Evolutionary conservation across 2,113 vertebrate species (phyloP).

Genomic region (Catharus minimus): DNA sequence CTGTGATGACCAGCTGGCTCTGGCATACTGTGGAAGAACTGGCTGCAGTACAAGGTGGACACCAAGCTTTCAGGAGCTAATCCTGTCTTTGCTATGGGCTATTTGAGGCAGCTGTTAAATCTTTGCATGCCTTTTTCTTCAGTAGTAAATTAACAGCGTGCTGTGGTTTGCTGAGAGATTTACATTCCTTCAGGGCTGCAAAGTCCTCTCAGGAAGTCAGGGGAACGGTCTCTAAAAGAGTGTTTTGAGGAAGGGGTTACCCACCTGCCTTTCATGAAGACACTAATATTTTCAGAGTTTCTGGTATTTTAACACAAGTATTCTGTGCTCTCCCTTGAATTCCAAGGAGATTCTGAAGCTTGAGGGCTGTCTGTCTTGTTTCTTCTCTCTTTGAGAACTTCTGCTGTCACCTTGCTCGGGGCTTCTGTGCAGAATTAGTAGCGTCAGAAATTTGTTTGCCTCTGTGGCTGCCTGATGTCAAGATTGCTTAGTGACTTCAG

Average conservation of each 20-base stretch:
- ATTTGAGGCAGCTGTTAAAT: constrained; percentile 33
- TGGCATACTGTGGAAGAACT: not conserved
- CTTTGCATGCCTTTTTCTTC: not conserved
- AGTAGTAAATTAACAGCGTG: not conserved
- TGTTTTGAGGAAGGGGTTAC: not conserved
- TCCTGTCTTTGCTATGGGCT: constrained; percentile 7
- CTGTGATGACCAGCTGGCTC: not conserved
- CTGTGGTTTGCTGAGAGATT: not conserved
- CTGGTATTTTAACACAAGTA: not conserved
- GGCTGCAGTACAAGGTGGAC: not conserved
- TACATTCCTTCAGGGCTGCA: not conserved
- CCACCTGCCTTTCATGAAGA: not conserved
- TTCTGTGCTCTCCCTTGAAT: not conserved
- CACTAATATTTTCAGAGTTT: not conserved
- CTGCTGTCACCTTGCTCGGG: constrained; percentile 27
- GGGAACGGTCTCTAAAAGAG: not conserved
- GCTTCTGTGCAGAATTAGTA: constrained; percentile 15
- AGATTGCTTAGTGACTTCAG: constrained; percentile 22
- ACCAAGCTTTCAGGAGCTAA: constrained; percentile 11
- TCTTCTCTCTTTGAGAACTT: constrained; percentile 3
- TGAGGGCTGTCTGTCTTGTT: constrained; percentile 32
- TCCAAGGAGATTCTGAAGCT: constrained; percentile 13
- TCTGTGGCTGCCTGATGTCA: constrained; percentile 18
- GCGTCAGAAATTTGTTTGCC: constrained; percentile 9
- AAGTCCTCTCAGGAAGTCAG: not conserved